Conservation (phyloP, 2,797 vertebrate genomes). For the Helarctos malayanus region DNA sequence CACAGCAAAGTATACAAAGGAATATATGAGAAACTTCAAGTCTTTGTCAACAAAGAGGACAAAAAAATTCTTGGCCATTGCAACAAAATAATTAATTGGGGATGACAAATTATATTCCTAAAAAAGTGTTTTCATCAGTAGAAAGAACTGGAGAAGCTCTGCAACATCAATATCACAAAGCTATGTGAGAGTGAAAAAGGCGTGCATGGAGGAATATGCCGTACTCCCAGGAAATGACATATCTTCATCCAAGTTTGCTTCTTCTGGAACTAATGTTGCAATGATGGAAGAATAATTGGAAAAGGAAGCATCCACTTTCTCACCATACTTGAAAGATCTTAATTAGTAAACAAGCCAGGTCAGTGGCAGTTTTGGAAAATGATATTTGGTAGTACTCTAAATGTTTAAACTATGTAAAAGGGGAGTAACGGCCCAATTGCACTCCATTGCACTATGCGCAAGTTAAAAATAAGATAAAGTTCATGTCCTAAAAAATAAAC, state of each 20-base stretch:
- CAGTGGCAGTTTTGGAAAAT: conserved; percentile 14
- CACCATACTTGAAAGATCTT: conserved; percentile 73
- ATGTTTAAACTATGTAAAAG: conserved; percentile 86
- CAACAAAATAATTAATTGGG: background rate
- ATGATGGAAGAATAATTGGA: conserved; percentile 87
- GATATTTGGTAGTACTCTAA: conserved; percentile 83
- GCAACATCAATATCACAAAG: conserved; percentile 91
- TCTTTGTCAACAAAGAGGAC: background rate
- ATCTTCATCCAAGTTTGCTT: conserved; percentile 85
- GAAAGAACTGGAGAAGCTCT: conserved; percentile 91
- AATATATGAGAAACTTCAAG: background rate
- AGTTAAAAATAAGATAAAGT: background rate
- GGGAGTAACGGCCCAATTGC: conserved; percentile 74
- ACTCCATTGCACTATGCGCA: conserved; percentile 76
- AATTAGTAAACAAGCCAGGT: conserved; percentile 74
- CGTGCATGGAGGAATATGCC: conserved; percentile 88
- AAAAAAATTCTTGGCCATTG: background rate
- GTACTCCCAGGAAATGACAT: conserved; percentile 89
- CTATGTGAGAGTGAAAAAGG: conserved; percentile 90
- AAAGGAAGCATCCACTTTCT: conserved; percentile 47
- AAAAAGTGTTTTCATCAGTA: conserved; percentile 91
- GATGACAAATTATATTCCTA: background rate
- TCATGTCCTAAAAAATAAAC: background rate
- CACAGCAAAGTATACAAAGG: background rate
- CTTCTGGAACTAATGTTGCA: conserved; percentile 89